Evolutionary conservation across 2,888 invertebrate species (phyloP), one percentile per base, ranked within the genome.

Genomic region (Tetropium fuscum): DNA sequence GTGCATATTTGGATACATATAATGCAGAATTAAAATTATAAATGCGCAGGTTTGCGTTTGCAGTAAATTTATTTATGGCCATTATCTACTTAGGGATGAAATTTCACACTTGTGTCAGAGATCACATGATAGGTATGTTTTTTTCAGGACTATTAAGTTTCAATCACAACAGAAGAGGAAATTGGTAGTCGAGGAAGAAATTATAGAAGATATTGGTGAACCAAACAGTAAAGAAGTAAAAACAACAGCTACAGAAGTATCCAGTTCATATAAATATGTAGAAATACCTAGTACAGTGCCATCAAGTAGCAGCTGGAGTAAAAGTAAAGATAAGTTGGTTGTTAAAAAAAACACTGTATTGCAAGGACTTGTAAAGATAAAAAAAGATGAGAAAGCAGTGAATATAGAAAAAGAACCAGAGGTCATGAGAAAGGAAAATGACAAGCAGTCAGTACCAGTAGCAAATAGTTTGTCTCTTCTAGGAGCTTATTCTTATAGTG

Each of bases 111-210:
- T n/a, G n/a, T n/a, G n/a, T n/a, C n/a, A n/a, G n/a, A n/a, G n/a
- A n/a, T n/a, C n/a, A n/a, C n/a, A n/a, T n/a, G n/a, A n/a, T n/a
- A n/a, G n/a, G n/a, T n/a, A n/a, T n/a, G n/a, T n/a, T n/a, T n/a
- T 49, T 78, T 78, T 53, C 55, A 83, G 83, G 63, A 79, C 82
- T 1, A 73, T 84, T 3, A 82, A 83, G 62, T 84, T 84, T 65
- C 78, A 78, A 32, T 74, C 67, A 71, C 77, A 54, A 56, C 75
- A 70, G 40, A 81, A 76, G 58, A 66, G 72, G 16, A 83, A 82
- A 60, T 72, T 82, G 62, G 81, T 91, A 7, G 83, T 92, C 0
- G 86, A 88, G 22, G 91, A 92, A 84, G 90, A 90, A 80, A 87
- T 88, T 19, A 79, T 86, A 2, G 83, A 84, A 36, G 60, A 49